These are phyloP conservation scores for Tinea pellionella DNA, from an alignment of 2,888 invertebrate genomes.

Conservation along the genomic window DNA sequence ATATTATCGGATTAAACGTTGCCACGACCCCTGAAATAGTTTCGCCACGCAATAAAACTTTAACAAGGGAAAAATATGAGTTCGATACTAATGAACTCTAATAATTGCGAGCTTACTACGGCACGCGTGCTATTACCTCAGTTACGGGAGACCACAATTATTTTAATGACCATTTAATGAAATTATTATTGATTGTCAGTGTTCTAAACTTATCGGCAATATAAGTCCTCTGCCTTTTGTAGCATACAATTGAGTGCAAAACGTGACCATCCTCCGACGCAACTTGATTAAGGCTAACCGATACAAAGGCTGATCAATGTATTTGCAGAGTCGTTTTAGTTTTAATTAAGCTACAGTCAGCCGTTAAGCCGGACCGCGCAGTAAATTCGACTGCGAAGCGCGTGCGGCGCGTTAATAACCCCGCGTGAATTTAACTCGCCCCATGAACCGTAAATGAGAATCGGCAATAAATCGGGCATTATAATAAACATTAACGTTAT, in stretches of 20 bases:
- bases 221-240: background rate
- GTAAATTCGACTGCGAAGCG: slow-evolving; percentile 44
- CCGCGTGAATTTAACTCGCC: slow-evolving; percentile 43
- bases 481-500: slow-evolving; percentile 66
- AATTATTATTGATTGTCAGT: slow-evolving; percentile 41
- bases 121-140: slow-evolving; percentile 42
- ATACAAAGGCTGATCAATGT: slow-evolving; percentile 37
- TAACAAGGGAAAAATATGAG: slow-evolving; percentile 35
- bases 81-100: slow-evolving; percentile 42
- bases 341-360: slow-evolving; percentile 54
- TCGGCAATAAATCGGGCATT: slow-evolving; percentile 63
- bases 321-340: slow-evolving; percentile 39
- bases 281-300: slow-evolving; percentile 33
- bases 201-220: background rate
- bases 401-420: slow-evolving; percentile 50
- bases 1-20: slow-evolving; percentile 38
- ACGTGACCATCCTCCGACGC: slow-evolving; percentile 15
- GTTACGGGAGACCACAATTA: slow-evolving; percentile 42
- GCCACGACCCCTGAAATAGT: slow-evolving; percentile 28
- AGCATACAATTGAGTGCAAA: background rate
- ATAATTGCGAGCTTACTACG: slow-evolving; percentile 46
- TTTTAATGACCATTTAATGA: slow-evolving; percentile 41
- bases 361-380: slow-evolving; percentile 46
- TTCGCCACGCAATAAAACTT: slow-evolving; percentile 31
- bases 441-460: slow-evolving; percentile 53